Evolutionary conservation across 2,888 invertebrate species (phyloP), one percentile per base, ranked within the genome.

Genomic region (Muscina levida): DNA sequence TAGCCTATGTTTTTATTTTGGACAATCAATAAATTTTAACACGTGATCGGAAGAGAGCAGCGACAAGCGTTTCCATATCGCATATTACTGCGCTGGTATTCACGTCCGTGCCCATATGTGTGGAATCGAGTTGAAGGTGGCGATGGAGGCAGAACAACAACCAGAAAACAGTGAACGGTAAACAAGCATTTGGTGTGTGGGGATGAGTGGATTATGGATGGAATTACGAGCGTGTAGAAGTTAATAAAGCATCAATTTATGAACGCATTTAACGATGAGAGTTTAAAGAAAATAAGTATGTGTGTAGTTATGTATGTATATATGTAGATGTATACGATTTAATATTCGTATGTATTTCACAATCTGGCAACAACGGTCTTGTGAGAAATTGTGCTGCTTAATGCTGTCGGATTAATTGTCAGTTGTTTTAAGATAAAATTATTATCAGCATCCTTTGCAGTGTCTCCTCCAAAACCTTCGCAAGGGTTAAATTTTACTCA

Each of bases 11-110:
- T 76, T 76, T 72, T 71, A 57, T 75, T 82, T 84, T 84, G 83
- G 87, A 88, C 89, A 89, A 90, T 89, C 89, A 90, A 90, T 90
- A 90, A 90, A 90, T 90, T 90, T 90, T 87, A 89, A 90, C 90
- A 90, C 90, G 89, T 89, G 89, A 90, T 87, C 90, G 62, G 42
- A 19, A 22, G 22, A 88, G 83, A 84, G 80, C 80, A 82, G 72
- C 77, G 81, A 81, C 77, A 81, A 81, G 81, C 82, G 82, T 72
- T 76, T 67, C 66, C n/a, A 56, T 53, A 31, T 74, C 17, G 68
- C n/a, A n/a, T n/a, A n/a, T n/a, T n/a, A 46, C 26, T 1, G 26
- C 15, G 17, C 57, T 71, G 70, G 46, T 66, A 48, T 1, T 56
- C 71, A 68, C 51, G 13, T 62, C 48, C 62, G 66, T 56, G 72